Conservation (phyloP, 2,888 invertebrate species). For the Plemyria rubiginata region DNA sequence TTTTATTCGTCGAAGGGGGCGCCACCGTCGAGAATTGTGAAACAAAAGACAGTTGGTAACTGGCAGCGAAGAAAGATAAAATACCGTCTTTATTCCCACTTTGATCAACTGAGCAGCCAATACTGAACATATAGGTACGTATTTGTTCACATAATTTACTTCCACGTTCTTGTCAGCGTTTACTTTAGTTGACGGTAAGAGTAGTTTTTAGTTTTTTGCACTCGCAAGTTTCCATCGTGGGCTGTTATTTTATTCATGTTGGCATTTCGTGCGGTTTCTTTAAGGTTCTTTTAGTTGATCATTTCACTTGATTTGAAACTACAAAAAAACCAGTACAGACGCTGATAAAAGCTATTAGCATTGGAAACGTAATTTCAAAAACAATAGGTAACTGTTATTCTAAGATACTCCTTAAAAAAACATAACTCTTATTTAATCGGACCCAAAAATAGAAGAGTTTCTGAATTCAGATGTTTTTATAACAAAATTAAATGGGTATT, state of each 20-base stretch:
- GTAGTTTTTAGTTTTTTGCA: slow-evolving; percentile 4
- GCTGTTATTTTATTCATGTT: slow-evolving; percentile 11
- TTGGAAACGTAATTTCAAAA: too few species aligned
- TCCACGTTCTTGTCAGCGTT: neutral
- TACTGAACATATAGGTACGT: neutral
- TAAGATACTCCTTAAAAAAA: too few species aligned
- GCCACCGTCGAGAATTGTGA: neutral
- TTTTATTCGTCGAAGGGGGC: too few species aligned
- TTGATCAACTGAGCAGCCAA: neutral
- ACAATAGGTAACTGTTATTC: too few species aligned
- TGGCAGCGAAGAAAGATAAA: neutral
- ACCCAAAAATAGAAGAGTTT: too few species aligned
- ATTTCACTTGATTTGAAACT: too few species aligned
- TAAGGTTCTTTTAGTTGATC: slow-evolving; percentile 4
- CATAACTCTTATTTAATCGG: neutral
- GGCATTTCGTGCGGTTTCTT: neutral
- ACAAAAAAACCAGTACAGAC: too few species aligned
- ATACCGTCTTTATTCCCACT: neutral
- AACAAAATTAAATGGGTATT: too few species aligned
- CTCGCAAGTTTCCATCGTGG: slow-evolving; percentile 4
- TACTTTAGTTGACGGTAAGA: neutral
- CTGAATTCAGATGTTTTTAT: too few species aligned
- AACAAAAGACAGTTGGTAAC: neutral
- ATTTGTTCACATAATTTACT: neutral
- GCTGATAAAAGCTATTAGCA: too few species aligned